Evolutionary conservation across 53 echinoderm and acorn worm genomes (phyloP), one percentile per base, ranked within the genome.

Genomic region (Astropecten irregularis): DNA sequence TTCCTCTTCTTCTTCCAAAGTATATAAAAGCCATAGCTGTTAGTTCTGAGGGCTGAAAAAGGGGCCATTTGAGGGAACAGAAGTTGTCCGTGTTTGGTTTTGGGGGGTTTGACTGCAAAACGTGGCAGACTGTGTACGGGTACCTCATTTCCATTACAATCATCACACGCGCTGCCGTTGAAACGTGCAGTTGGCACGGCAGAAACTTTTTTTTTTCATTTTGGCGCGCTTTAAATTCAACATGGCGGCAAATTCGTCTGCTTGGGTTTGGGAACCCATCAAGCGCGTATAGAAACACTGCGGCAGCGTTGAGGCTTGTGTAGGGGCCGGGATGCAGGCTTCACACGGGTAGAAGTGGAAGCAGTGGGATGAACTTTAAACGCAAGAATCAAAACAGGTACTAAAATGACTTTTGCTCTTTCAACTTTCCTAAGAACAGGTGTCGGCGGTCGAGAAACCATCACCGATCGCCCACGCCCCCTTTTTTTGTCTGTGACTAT

Each of bases 81-180:
- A 79, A 79, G 79, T 79, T 79, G 42, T 9, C 40, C 79, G 46
- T 46, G 79, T 48, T 56, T 13, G 18, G 46, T 48, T 40, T 68
- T 40, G 22, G 74, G 38, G 9, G 61, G 46, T 33, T 76, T 0
- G 58, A 37, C n/a, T 38, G 66, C 40, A 61, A 79, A 79, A 46
- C 79, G 79, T 46, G 79, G 61, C 79, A 79, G 79, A 79, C 79
- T 60, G 79, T 44, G 32, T 27, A 42, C 60, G 42, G 31, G 16
- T 3, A 11, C 29, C 56, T 79, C 33, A 79, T 79, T 79, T 79
- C 79, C 79, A 79, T 79, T 46, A 79, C 79, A 79, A 79, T 79
- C 32, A 79, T 60, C n/a, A 62, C 79, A 79, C 79, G 79, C 79
- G 79, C 61, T 59, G 47, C 34, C 61, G 79, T 79, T 40, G 37